Evolutionary conservation across 2,888 invertebrate genomes (phyloP).

Genomic region (Antheraea assamensis): DNA sequence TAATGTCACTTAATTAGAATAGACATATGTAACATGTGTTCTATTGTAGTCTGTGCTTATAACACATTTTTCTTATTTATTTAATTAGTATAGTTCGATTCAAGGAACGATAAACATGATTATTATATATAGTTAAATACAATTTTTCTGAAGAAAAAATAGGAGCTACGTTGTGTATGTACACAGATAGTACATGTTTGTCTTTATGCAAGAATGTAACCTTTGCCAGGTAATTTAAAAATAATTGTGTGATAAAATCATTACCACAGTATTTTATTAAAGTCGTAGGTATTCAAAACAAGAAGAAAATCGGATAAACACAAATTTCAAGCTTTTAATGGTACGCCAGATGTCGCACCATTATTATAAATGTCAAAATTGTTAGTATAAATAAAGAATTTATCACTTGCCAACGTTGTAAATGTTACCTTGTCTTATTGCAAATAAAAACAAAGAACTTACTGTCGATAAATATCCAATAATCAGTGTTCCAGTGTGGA

Average conservation of each 20-base stretch:
- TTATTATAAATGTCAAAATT: background rate
- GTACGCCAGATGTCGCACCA: background rate
- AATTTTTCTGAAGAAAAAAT: too few species aligned
- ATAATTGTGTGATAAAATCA: too few species aligned
- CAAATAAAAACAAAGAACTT: conserved; percentile 36
- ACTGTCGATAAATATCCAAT: conserved; percentile 71
- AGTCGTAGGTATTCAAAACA: background rate
- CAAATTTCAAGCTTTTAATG: background rate
- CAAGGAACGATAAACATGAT: background rate
- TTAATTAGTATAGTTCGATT: background rate
- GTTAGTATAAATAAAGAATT: conserved; percentile 10
- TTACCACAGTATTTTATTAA: background rate
- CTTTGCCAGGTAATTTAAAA: too few species aligned
- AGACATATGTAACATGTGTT: background rate
- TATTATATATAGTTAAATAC: background rate
- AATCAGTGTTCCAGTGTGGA: conserved; percentile 68
- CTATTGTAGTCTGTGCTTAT: background rate
- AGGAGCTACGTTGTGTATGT: too few species aligned
- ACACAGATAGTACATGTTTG: too few species aligned
- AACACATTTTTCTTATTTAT: background rate
- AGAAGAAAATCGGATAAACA: background rate
- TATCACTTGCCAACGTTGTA: conserved; percentile 7
- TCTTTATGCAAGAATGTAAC: too few species aligned
- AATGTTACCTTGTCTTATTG: background rate
- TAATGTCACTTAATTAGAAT: background rate